Evolutionary conservation across 2,797 vertebrate genomes (phyloP).

Genomic region (Austrolebias charrua): DNA sequence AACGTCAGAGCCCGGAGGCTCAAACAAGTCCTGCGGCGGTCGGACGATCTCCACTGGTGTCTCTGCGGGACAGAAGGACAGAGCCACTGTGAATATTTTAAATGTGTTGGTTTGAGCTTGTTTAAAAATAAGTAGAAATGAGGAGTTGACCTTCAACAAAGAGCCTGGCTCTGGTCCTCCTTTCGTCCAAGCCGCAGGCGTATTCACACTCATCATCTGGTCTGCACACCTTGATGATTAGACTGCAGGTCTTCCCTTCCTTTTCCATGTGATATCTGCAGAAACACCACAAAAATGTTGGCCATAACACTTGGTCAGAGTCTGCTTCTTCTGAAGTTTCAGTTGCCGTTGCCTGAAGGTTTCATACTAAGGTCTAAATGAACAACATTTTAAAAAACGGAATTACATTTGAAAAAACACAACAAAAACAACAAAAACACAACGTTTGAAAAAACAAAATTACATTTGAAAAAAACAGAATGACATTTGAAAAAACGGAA

Average conservation of each 20-base stretch:
- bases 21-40: slow-evolving; percentile 89
- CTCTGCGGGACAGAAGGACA: slow-evolving; percentile 76
- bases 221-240: slow-evolving; percentile 91
- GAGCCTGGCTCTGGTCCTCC: slow-evolving; percentile 90
- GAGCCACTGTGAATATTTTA: neutral
- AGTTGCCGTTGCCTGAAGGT: too few species aligned
- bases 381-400: too few species aligned
- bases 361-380: too few species aligned
- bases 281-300: neutral
- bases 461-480: too few species aligned
- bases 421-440: too few species aligned
- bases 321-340: too few species aligned
- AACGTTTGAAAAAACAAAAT: too few species aligned
- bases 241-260: slow-evolving; percentile 88
- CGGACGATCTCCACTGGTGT: slow-evolving; percentile 95
- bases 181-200: slow-evolving; percentile 93
- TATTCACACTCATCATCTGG: slow-evolving; percentile 98
- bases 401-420: too few species aligned
- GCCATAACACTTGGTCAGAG: too few species aligned
- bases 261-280: slow-evolving; percentile 91
- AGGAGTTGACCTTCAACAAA: slow-evolving; percentile 91
- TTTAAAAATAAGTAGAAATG: neutral
- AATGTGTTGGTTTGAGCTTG: neutral
- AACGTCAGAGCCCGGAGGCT: slow-evolving; percentile 90
- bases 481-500: too few species aligned